Conservation (phyloP, 2,888 invertebrate species). For the Diplolepis rosae region DNA sequence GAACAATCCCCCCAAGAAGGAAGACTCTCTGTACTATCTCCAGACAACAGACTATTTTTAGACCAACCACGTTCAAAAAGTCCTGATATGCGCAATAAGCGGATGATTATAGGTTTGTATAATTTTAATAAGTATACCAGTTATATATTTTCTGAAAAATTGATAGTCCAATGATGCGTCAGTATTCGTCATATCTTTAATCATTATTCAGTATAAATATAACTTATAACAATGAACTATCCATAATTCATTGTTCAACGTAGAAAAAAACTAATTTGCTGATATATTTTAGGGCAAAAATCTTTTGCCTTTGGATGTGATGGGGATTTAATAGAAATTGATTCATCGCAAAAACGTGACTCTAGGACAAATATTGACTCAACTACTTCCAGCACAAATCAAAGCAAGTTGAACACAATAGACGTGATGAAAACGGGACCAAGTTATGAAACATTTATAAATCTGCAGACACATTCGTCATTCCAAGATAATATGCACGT, state of each 20-base stretch:
- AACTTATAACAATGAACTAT: not conserved
- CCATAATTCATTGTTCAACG: not conserved
- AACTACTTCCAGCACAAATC: slow-evolving; percentile 38
- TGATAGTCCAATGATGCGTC: not conserved
- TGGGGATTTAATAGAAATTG: slow-evolving; percentile 69
- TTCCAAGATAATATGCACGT: not conserved
- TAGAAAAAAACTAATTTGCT: not conserved
- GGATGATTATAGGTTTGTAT: slow-evolving; percentile 70
- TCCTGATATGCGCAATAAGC: slow-evolving; percentile 71
- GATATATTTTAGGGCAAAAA: slow-evolving; percentile 62
- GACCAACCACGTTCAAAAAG: slow-evolving; percentile 69
- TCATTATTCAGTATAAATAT: not conserved
- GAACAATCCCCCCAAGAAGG: slow-evolving; percentile 56
- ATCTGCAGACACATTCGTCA: not conserved
- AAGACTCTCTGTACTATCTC: slow-evolving; percentile 68
- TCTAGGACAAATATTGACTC: slow-evolving; percentile 16
- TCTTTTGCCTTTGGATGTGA: slow-evolving; percentile 70
- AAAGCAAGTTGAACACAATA: not conserved
- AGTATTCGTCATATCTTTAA: not conserved
- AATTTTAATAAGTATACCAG: not conserved
- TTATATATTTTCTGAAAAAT: not conserved
- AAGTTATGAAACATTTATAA: not conserved
- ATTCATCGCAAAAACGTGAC: slow-evolving; percentile 40
- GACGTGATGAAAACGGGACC: slow-evolving; percentile 3
- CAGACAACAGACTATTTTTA: slow-evolving; percentile 69